A percentile compares a stretch with the other conserved stretches of the same genome.
Conservation (phyloP, 2,113 vertebrate genomes). For the Zapus hudsonius region DNA sequence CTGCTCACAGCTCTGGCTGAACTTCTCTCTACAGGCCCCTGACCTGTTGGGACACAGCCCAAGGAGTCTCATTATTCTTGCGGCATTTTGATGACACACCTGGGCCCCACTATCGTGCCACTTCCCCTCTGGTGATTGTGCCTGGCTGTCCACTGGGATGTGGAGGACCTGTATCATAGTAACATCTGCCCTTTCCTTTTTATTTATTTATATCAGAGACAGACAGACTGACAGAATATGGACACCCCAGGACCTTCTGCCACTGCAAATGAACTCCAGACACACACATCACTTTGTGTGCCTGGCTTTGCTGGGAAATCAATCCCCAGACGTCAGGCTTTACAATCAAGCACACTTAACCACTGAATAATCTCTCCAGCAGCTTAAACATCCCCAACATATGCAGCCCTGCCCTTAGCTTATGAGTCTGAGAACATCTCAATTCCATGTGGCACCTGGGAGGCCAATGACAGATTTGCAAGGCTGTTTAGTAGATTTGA, state of each 20-base stretch:
- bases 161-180: neutral
- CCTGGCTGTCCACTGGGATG: neutral
- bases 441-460: neutral
- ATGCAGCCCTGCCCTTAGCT: neutral
- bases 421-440: neutral
- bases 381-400: neutral
- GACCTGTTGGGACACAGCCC: neutral
- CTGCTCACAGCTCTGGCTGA: neutral
- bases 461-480: neutral
- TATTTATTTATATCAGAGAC: no score
- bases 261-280: no score
- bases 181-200: neutral
- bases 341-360: no score
- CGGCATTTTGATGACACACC: neutral
- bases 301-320: no score
- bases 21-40: no score
- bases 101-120: neutral
- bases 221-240: no score
- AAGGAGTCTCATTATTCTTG: conserved; percentile 41
- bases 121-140: neutral
- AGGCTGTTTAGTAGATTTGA: neutral
- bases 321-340: no score
- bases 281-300: no score
- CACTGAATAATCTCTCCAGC: no score
- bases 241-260: no score